Conservation (phyloP, 2,797 vertebrate species). For the Scolopax rusticola region DNA sequence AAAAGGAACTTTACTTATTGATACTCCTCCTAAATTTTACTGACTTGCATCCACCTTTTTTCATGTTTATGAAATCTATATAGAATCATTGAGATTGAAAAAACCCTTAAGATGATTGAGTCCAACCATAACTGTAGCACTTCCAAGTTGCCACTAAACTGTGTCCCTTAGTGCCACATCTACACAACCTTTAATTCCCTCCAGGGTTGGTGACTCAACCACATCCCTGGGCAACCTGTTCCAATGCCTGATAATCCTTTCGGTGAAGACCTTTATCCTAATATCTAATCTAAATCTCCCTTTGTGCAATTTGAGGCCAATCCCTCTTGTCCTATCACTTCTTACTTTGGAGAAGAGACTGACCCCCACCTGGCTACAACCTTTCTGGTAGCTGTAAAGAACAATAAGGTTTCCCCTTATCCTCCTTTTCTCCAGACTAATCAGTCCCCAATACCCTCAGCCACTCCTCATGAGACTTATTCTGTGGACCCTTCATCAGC, state of each 20-base stretch:
- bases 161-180: neutral
- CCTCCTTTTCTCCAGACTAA: neutral
- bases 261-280: neutral
- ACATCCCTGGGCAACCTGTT: neutral
- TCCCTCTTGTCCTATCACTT: rapidly evolving
- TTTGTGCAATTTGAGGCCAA: rapidly evolving
- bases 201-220: neutral
- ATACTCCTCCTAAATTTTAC: neutral
- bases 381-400: neutral
- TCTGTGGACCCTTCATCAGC: neutral
- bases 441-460: neutral
- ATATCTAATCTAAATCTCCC: neutral
- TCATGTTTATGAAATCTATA: neutral
- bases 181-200: neutral
- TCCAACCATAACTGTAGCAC: neutral
- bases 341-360: neutral
- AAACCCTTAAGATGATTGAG: neutral
- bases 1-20: neutral
- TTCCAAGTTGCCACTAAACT: neutral
- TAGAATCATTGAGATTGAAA: neutral
- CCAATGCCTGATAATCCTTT: neutral
- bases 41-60: neutral
- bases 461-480: rapidly evolving
- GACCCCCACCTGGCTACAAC: rapidly evolving
- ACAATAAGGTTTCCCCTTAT: neutral